Base-by-base conservation (phyloP, 2,113 vertebrate species). In the Phyllostomus discolor region DNA sequence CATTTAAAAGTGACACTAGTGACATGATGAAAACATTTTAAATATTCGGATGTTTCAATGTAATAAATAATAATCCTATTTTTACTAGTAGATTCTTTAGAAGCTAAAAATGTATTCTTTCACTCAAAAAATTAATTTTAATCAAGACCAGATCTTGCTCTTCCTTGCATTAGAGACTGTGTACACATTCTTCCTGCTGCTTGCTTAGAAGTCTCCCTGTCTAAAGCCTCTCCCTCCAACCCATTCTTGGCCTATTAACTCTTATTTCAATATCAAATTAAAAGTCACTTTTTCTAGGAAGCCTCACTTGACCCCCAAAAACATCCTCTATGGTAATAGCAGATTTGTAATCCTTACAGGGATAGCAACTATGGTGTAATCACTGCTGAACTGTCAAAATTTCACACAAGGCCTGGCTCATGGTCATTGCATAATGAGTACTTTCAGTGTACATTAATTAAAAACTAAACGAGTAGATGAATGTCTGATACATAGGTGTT, bases 271-370 rank as follows among this genome's bases (percentile, higher is more conserved):
- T 70, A 90, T 76, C 38, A 88, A 76, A 67, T 90, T 92, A 94
- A 95, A 94, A 91, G 81, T 50, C 10, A 75, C 6, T 84, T 90
- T 90, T 80, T 89, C 81, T 90, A 90, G n/a, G 33, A 96, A 94
- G 26, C 1, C 14, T 88, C 91, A 22, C 50, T 89, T 54, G 10
- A 10, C 5, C 20, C 17, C 38, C 4, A 15, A 72, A 72, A 88
- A 66, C 6, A 72, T 93, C 84, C 38, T 88, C 54, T 76, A 81
- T 14, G 31, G 41, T 85, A 72, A 85, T 3, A 88, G n/a, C 31
- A 84, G 6, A 73, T 64, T 73, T 6, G 4, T 80, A 84, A 81
- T 35, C 52, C 88, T 24, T 31, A 35, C 31, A 73, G 81, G 26
- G 70, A 90, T 1, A 91, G 50, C 64, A 82, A 75, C 26, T 69